These are phyloP conservation scores for Urocyon cinereoargenteus DNA, from an alignment of 2,797 vertebrate genomes.

Conservation along the genomic window DNA sequence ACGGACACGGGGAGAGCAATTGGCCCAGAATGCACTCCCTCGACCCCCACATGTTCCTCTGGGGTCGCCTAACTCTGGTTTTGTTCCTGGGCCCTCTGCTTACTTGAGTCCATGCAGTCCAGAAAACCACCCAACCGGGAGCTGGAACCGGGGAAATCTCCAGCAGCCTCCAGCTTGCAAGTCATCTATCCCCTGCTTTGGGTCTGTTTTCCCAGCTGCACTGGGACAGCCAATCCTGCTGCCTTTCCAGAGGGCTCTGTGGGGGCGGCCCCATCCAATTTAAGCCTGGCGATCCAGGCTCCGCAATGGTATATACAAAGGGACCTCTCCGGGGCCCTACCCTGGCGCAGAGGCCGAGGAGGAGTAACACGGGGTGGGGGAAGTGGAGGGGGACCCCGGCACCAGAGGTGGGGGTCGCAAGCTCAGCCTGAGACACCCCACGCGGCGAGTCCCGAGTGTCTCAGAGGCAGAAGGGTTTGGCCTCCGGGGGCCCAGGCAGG, in stretches of 20 bases:
- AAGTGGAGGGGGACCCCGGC: neutral
- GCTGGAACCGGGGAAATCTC: neutral
- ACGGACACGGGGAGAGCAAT: neutral
- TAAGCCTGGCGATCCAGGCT: neutral
- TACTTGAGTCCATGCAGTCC: neutral
- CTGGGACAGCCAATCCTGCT: neutral
- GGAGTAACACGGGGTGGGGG: neutral
- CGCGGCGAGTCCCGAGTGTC: neutral
- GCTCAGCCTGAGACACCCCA: neutral
- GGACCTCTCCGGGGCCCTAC: neutral
- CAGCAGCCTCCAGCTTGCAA: slow-evolving; percentile 16
- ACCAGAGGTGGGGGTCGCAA: neutral
- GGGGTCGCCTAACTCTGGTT: neutral
- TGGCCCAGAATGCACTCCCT: neutral
- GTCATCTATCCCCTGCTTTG: neutral
- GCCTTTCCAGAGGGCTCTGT: neutral
- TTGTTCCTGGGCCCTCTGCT: neutral
- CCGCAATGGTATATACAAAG: neutral
- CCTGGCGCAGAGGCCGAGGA: neutral
- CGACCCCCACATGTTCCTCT: neutral
- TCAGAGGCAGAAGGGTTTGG: neutral
- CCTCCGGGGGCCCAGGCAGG: neutral
- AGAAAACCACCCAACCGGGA: neutral
- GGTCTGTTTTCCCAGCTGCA: slow-evolving; percentile 11
- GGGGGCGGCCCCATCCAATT: neutral